Evolutionary conservation across 2,113 vertebrate genomes (phyloP), one percentile per base, ranked within the genome.

Genomic region (Reinhardtius hippoglossoides): DNA sequence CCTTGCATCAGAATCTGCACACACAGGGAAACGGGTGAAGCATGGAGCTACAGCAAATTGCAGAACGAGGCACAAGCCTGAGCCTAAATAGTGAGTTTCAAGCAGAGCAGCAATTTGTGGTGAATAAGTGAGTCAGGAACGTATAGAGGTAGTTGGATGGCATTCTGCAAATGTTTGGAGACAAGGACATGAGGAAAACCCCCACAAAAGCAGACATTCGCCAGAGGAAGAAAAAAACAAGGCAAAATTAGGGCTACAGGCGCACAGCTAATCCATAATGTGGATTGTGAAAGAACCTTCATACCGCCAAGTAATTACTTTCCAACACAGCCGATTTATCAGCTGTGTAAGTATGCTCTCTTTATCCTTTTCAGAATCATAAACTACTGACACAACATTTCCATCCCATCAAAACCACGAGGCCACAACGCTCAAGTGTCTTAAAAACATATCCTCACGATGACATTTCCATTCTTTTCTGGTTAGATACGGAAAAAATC

Each of bases 51-150:
- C 21, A 15, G 24, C 21, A 42, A 42, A 57, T 10, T 59, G 71
- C 52, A 67, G 76, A 81, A 67, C 40, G 54, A 59, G 52, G 58
- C 21, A 72, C 63, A 63, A 65, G 42, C 3, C 15, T 3, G 14
- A 77, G 44, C 12, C 59, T 64, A 67, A 84, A 79, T 54, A 77
- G 63, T 16, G 64, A 16, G 67, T 26, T 44, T 4, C 16, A 15
- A 71, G 59, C 50, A 59, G 31, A 67, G 56, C 59, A 58, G 67
- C 75, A 83, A 82, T 87, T 74, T 64, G 62, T 71, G 44, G 72
- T 73, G 88, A 88, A 88, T 85, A 89, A 85, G 82, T 83, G 84
- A 89, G 69, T 90, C 87, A 89, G 86, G 74, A 80, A 85, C 82
- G 83, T 81, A 85, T 84, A 85, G 73, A 86, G 74, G 54, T 42